A percentile compares a stretch with the other conserved stretches of the same genome.
phyloP scores from a whole-genome alignment of 2,113 vertebrate species.

The Apistogramma diplotaenia region DNA sequence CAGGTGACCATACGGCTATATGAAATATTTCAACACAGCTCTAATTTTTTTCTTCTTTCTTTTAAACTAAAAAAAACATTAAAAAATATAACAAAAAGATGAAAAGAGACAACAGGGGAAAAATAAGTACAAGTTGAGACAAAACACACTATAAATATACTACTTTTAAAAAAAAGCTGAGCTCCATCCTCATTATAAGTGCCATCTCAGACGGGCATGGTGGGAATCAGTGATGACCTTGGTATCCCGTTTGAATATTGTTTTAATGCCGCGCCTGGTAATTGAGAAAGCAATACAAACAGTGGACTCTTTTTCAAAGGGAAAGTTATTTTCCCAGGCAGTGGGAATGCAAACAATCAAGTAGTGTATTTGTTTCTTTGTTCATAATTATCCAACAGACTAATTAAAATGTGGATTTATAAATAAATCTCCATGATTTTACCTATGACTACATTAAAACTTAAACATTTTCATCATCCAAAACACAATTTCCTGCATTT shows the following conservation, averaged over 20 bases:
- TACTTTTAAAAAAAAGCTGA: slow-evolving; percentile 55
- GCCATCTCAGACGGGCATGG: slow-evolving; percentile 67
- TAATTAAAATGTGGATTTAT: slow-evolving; percentile 68
- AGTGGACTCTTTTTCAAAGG: slow-evolving; percentile 70
- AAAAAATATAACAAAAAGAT: slow-evolving; percentile 38
- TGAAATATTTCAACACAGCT: slow-evolving; percentile 12
- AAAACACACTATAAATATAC: slow-evolving; percentile 74
- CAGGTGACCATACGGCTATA: neutral
- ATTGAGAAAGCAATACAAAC: slow-evolving; percentile 70
- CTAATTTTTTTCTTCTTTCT: neutral
- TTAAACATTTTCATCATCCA: slow-evolving; percentile 35
- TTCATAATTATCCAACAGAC: slow-evolving; percentile 64
- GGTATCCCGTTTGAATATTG: slow-evolving; percentile 73
- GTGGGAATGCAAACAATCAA: slow-evolving; percentile 65
- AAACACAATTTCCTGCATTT: neutral
- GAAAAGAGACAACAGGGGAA: slow-evolving; percentile 39
- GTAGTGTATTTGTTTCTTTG: slow-evolving; percentile 64
- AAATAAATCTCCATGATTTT: slow-evolving; percentile 65
- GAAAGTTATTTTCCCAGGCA: slow-evolving; percentile 63
- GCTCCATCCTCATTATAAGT: slow-evolving; percentile 68
- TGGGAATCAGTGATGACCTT: slow-evolving; percentile 72
- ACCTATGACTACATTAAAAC: slow-evolving; percentile 55
- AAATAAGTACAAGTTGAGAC: slow-evolving; percentile 58
- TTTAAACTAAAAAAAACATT: slow-evolving; percentile 27
- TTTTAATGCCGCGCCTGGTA: slow-evolving; percentile 68